Base-by-base conservation (phyloP, 2,113 vertebrate species). In the Sturnira hondurensis region DNA sequence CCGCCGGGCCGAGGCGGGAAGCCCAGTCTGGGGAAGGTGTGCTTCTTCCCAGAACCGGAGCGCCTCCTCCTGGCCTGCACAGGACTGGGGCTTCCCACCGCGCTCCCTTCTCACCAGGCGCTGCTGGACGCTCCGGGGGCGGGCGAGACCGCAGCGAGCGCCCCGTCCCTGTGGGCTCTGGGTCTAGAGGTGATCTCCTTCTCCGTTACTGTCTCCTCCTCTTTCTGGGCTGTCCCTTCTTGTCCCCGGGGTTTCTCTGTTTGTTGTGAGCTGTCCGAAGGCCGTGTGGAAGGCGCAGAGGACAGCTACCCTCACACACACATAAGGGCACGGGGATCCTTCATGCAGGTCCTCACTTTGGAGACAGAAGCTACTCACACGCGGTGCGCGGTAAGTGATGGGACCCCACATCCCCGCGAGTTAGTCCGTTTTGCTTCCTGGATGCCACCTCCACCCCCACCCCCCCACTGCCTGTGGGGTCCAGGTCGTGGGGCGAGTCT, bases 281-380 rank as follows among this genome's bases (percentile, higher is more conserved):
- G 24, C 41, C 7, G 8, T 24, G 24, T 5, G n/a, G n/a, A 86
- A 15, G 52, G 70, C 15, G 52, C 7, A 33, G 76, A 6, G 33
- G 5, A 5, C 4, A 15, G 26, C 70, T 20, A 15, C 45, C 73
- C 43, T 47, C 73, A 28, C 1, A 8, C 19, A 20, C 4, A 47
- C 24, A 3, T 5, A 11, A 28, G 61, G 7, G 61, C 1, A 2
- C 1, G 13, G 12, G 0, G 6, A 5, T 15, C 14, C 61, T 15
- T 14, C 61, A 63, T 5, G 13, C 1, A 15, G 26, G 61, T 31
- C 28, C 61, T 63, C 24, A 28, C 58, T 5, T 4, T 7, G 24
- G 24, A 26, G 24, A 12, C 10, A 5, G 24, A 24, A 58, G 24
- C 2, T 9, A 24, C 2, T 58, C 56, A 26, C 9, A 4, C 1